Base-by-base conservation (phyloP, 2,888 invertebrate genomes). In the Anodontia alba region DNA sequence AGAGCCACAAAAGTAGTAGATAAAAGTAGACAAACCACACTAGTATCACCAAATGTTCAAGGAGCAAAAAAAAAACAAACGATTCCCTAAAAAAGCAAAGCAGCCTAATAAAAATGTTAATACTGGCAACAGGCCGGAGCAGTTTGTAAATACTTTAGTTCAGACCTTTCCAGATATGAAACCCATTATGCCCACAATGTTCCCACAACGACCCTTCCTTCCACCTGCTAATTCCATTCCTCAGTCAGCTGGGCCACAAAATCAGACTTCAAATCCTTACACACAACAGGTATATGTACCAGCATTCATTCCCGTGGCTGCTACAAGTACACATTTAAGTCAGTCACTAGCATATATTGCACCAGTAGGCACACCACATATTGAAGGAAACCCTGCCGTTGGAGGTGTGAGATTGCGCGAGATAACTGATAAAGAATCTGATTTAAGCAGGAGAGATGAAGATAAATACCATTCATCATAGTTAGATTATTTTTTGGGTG, bases 401-500 rank as follows among this genome's bases (percentile, higher is more conserved):
- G 5, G 10, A 33, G 20, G 17, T 7, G 20, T n/a, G 1, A 23
- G 5, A 7, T 8, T 54, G 26, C 17, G 23, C 3, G 54, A 54
- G n/a, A 23, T 54, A 54, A 7, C 54, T 54, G 33, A 23, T 1
- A 62, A 10, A 10, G 33, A 62, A 33, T 17, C 33, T 3, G 33
- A 33, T 33, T 2, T 12, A 26, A 20, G 5, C n/a, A n/a, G n/a
- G n/a, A 62, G 17, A 20, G 2, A 1, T 20, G 33, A 31, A 17
- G 62, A 62, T 20, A 62, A 62, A 33, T 62, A 62, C 33, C 62
- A 62, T 62, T 62, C 62, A 1, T 62, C 62, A 12, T 31, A 62
- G n/a, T 20, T 62, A 33, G 62, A 62, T 62, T 62, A 62, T 33
- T 62, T 62, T 62, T 33, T 62, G 5, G 62, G 62, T 33, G 62